phyloP scores from a whole-genome alignment of 2,888 invertebrate genomes.

The Plusia festucae region DNA sequence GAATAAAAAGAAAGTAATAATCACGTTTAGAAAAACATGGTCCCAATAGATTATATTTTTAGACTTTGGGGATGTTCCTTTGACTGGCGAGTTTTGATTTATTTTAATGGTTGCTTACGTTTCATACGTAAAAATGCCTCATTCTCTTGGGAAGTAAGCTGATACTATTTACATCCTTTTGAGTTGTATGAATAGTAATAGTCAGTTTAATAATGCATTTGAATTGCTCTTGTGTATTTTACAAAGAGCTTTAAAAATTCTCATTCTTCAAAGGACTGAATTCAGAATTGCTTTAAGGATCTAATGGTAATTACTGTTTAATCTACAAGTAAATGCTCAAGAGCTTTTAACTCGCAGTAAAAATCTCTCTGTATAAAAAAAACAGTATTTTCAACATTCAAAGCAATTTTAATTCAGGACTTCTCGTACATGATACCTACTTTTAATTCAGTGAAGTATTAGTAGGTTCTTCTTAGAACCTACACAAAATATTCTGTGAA shows the following conservation, averaged over 20 bases:
- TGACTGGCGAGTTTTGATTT: constrained; percentile 1
- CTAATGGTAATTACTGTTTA: neutral
- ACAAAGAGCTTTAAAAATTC: no score
- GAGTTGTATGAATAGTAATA: neutral
- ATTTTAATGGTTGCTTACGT: neutral
- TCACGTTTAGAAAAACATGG: constrained; percentile 5
- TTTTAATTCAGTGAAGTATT: no score
- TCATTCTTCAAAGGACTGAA: no score
- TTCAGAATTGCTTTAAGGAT: neutral
- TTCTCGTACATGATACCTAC: no score
- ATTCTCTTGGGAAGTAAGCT: neutral
- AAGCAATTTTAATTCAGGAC: no score
- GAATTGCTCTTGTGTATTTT: neutral
- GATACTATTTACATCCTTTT: no score
- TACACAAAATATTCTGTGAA: no score
- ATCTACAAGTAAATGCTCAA: no score
- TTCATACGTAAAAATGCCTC: neutral
- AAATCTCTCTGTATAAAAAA: neutral
- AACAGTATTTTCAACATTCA: no score
- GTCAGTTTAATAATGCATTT: neutral
- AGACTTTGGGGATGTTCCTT: neutral
- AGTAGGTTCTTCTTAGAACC: no score
- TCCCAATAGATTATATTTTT: neutral
- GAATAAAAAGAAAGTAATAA: constrained; percentile 12
- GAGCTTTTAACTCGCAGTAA: neutral